Conservation (phyloP, 2,113 vertebrate species). For the Cavia aperea region DNA sequence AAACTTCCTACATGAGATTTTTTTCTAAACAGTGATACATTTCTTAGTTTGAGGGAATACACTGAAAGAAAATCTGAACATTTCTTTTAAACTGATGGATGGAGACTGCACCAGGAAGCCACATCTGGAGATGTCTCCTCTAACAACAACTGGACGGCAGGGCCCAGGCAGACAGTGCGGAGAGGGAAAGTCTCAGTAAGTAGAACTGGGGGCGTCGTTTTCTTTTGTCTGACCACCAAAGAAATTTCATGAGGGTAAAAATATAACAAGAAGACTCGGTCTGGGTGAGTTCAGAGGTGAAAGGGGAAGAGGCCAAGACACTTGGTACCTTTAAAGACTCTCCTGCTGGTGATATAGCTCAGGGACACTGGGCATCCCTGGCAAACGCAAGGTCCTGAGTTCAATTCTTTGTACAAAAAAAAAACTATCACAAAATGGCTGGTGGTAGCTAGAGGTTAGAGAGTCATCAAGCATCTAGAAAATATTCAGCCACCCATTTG, state of each 20-base stretch:
- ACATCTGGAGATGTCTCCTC: background rate
- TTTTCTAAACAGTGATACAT: background rate
- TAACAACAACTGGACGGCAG: background rate
- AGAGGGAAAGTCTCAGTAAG: background rate
- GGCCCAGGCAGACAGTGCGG: background rate
- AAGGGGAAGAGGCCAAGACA: background rate
- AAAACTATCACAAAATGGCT: background rate
- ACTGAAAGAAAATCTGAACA: constrained; percentile 18
- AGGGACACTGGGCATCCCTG: too few species aligned
- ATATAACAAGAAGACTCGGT: background rate
- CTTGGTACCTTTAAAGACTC: background rate
- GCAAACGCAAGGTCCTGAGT: too few species aligned
- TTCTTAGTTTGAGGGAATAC: background rate
- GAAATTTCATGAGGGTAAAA: background rate
- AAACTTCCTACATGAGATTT: background rate
- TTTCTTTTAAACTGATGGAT: background rate
- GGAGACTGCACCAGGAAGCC: background rate
- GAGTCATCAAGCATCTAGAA: background rate
- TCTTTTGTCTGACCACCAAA: background rate
- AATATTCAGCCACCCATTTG: background rate
- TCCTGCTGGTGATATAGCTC: too few species aligned
- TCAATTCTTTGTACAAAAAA: too few species aligned
- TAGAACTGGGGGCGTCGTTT: background rate
- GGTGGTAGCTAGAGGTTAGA: background rate
- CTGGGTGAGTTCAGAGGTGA: background rate